Evolutionary conservation across 2,888 invertebrate genomes (phyloP).

Genomic region (Antheraea yamamai): DNA sequence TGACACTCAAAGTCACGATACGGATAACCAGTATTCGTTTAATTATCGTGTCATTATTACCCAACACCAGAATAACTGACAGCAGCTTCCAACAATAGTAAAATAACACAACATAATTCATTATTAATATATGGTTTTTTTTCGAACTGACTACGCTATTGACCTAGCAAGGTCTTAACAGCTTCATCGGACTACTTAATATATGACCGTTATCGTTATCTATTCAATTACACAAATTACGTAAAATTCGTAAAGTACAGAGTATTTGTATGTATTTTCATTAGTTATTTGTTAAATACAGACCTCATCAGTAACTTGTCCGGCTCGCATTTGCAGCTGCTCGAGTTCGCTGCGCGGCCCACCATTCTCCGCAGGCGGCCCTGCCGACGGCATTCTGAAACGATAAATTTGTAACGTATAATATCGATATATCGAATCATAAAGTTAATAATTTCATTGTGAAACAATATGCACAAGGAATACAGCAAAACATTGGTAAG

Average conservation of each 20-base stretch:
- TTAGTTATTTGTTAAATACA: conserved; percentile 43
- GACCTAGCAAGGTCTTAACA: too few species aligned
- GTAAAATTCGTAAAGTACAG: not conserved
- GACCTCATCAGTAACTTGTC: conserved; percentile 95
- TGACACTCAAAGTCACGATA: too few species aligned
- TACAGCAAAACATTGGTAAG: too few species aligned
- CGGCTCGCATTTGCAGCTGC: conserved; percentile 92
- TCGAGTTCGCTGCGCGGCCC: conserved; percentile 93
- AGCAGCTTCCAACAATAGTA: too few species aligned
- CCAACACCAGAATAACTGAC: too few species aligned
- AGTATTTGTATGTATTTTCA: not conserved
- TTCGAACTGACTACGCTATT: too few species aligned
- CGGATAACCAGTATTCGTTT: too few species aligned
- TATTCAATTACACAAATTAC: not conserved
- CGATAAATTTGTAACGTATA: conserved; percentile 28
- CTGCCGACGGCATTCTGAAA: conserved; percentile 85
- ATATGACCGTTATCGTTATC: too few species aligned
- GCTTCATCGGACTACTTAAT: too few species aligned
- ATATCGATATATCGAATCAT: conserved; percentile 1
- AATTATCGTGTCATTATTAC: too few species aligned
- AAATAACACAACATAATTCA: too few species aligned
- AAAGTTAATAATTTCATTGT: not conserved
- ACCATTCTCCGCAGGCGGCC: conserved; percentile 83
- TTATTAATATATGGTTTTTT: too few species aligned
- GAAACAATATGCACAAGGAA: not conserved